Evolutionary conservation across 2,113 vertebrate species (phyloP).

Genomic region (Xyliphius kryptos): DNA sequence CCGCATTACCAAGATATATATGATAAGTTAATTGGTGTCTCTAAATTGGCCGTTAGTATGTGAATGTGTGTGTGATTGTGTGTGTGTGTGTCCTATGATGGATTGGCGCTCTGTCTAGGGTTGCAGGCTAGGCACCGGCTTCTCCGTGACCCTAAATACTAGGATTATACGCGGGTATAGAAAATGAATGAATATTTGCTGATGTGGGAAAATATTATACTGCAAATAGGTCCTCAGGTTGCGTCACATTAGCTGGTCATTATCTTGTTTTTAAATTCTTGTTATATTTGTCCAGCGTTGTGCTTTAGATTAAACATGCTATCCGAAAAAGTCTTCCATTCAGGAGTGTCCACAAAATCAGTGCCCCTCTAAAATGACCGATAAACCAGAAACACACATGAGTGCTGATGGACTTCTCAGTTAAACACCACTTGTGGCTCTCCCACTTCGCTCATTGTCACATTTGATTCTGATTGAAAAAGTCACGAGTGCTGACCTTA

Average conservation of each 20-base stretch:
- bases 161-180: too few relatives aligned
- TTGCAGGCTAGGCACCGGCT: too few relatives aligned
- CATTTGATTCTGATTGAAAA: neutral
- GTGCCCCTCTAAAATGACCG: neutral
- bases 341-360: neutral
- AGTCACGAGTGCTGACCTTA: conserved; percentile 1
- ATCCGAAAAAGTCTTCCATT: neutral
- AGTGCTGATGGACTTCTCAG: neutral
- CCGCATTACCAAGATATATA: too few relatives aligned
- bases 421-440: neutral
- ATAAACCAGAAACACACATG: neutral
- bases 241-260: neutral
- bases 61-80: too few relatives aligned
- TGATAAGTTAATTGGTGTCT: too few relatives aligned
- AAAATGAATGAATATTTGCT: too few relatives aligned
- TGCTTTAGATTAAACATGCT: neutral
- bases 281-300: neutral
- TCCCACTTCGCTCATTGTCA: neutral
- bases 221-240: neutral
- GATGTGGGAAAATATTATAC: neutral
- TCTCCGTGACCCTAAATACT: too few relatives aligned
- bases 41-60: too few relatives aligned
- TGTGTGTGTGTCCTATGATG: too few relatives aligned
- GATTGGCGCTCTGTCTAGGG: too few relatives aligned
- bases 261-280: too few relatives aligned